Base-by-base conservation (phyloP, 2,113 vertebrate species). In the Megatriorchis doriae region DNA sequence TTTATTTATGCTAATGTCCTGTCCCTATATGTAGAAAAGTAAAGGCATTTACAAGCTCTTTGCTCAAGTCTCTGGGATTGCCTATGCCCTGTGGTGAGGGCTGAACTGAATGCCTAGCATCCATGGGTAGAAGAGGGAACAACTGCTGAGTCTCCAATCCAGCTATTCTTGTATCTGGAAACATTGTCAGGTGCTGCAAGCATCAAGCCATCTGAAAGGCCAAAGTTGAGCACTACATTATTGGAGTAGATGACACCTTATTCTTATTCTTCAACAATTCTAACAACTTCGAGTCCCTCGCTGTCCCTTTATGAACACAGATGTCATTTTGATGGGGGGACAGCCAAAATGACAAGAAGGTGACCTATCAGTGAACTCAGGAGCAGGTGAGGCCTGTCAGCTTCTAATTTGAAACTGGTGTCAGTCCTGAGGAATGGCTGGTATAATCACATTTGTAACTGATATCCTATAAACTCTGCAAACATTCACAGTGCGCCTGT, bases 361-460 rank as follows among this genome's bases (percentile, higher is more conserved):
- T 99, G 99, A 99, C 99, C 99, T 97, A 89, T 92, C 90, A 48
- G 93, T 98, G 98, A 99, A 98, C 99, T 97, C 96, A 96, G 97
- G 97, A 97, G 95, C 97, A 98, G 98, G 98, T 99, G 98, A 98
- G 96, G 89, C 73, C 95, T 97, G 98, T 98, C 98, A 97, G 97
- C 97, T 98, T 98, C 98, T 99, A 98, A 99, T 98, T 98, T 98
- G 98, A 97, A 98, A 97, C 94, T 93, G 88, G 96, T 98, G 98
- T 98, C 98, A 98, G 97, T 93, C 92, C 94, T 98, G 98, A 98
- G 95, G 94, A 98, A 98, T 97, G 98, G 94, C 94, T 96, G 93
- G 88, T 90, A 94, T 97, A 98, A 98, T 98, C 98, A 97, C 96
- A 96, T 98, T 98, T 97, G 98, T 98, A 98, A 97, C 97, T 93